Evolutionary conservation across 2,797 vertebrate genomes (phyloP).

Genomic region (Eospalax fontanierii): DNA sequence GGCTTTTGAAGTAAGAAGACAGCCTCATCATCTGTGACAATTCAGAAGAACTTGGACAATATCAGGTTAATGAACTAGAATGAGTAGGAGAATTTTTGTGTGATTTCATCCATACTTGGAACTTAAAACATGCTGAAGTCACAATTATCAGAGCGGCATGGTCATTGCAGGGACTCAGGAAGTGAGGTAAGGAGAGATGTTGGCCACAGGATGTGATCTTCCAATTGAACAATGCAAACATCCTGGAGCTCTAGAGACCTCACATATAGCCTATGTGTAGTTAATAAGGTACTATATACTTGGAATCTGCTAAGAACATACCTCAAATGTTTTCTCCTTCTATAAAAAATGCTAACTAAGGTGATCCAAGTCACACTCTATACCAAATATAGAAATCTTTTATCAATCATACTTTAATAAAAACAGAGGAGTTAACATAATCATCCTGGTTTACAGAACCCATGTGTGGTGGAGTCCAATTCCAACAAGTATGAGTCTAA

Average conservation of each 20-base stretch:
- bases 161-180: neutral
- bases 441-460: neutral
- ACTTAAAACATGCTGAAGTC: neutral
- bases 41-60: neutral
- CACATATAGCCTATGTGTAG: neutral
- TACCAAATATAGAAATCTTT: neutral
- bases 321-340: neutral
- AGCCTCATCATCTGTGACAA: neutral
- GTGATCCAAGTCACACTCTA: neutral
- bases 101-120: neutral
- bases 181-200: neutral
- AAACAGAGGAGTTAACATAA: neutral
- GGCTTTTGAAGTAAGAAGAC: neutral
- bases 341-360: neutral
- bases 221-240: neutral
- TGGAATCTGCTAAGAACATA: neutral
- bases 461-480: neutral
- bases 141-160: neutral
- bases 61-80: neutral
- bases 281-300: neutral
- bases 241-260: neutral
- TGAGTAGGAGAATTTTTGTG: neutral
- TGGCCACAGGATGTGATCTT: neutral
- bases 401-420: neutral
- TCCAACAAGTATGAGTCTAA: neutral